Percentiles rank a stretch among this genome's conserved stretches.
Evolutionary conservation across 2,113 vertebrate genomes (phyloP).

Genomic region (Myrmecophaga tridactyla): DNA sequence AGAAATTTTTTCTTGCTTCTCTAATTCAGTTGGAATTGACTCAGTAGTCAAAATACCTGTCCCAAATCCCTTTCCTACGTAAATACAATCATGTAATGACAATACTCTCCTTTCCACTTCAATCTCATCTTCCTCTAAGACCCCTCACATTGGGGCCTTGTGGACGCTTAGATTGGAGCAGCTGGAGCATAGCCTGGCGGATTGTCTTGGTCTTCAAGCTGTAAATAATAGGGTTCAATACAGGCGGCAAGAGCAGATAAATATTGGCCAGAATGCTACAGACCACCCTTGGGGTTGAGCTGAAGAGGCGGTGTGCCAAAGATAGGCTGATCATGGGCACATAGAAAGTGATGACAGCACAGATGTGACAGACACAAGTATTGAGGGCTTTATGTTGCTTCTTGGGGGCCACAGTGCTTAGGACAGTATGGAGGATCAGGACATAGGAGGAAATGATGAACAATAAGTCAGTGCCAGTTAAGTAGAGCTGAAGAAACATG

Average conservation of each 20-base stretch:
- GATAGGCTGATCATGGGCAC: slow-evolving; percentile 71
- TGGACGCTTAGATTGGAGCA: slow-evolving; percentile 22
- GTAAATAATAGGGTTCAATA: slow-evolving; percentile 76
- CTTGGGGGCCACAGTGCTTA: too few species aligned
- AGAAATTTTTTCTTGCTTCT: not conserved
- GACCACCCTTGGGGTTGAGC: slow-evolving; percentile 47
- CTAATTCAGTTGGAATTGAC: not conserved
- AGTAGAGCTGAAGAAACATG: slow-evolving; percentile 55
- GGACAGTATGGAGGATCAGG: too few species aligned
- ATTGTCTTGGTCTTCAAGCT: slow-evolving; percentile 74
- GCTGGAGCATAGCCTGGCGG: slow-evolving; percentile 23
- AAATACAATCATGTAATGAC: not conserved
- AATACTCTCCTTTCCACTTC: not conserved
- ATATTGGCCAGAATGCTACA: slow-evolving; percentile 68
- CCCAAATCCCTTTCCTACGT: not conserved
- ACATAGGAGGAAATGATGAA: too few species aligned
- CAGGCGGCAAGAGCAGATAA: slow-evolving; percentile 75
- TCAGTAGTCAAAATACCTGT: not conserved
- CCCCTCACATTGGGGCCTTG: not conserved
- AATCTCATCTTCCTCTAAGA: not conserved
- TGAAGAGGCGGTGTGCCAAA: slow-evolving; percentile 63
- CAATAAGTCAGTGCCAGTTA: too few species aligned
- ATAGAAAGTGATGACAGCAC: slow-evolving; percentile 72
- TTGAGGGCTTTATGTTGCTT: too few species aligned
- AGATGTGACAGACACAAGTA: too few species aligned